Evolutionary conservation across 2,113 vertebrate genomes (phyloP).

Genomic region (Urocynchramus pylzowi): DNA sequence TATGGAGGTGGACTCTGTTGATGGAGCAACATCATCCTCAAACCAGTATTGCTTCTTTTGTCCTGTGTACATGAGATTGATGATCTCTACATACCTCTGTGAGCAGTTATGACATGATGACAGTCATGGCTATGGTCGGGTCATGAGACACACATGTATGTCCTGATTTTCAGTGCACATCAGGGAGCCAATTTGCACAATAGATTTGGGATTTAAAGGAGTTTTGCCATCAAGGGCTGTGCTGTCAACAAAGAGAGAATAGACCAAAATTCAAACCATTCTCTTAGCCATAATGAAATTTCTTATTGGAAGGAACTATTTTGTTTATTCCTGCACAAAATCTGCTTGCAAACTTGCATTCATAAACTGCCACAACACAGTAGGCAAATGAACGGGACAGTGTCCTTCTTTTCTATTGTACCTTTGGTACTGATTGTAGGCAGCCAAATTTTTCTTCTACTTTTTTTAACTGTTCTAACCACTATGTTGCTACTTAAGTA

Average conservation of each 20-base stretch:
- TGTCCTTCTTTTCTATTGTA: background rate
- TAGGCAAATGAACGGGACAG: background rate
- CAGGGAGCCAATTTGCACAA: background rate
- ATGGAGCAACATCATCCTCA: background rate
- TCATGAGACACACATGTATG: background rate
- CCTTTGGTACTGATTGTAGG: background rate
- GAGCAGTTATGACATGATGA: background rate
- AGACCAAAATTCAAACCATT: background rate
- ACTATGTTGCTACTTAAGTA: background rate
- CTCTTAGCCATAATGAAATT: background rate
- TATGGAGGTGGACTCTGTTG: background rate
- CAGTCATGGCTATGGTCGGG: background rate
- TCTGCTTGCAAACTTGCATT: background rate
- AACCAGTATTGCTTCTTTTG: background rate
- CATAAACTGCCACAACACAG: background rate
- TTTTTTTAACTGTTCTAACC: background rate
- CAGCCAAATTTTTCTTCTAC: background rate
- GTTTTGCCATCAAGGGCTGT: background rate
- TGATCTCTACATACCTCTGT: background rate
- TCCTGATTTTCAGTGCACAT: background rate
- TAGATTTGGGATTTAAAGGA: background rate
- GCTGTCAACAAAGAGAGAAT: background rate
- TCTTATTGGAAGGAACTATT: background rate
- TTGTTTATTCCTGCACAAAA: background rate
- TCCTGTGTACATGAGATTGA: too few relatives aligned